phyloP scores from a whole-genome alignment of 2,888 invertebrate genomes.

The Chalcis sispes region DNA sequence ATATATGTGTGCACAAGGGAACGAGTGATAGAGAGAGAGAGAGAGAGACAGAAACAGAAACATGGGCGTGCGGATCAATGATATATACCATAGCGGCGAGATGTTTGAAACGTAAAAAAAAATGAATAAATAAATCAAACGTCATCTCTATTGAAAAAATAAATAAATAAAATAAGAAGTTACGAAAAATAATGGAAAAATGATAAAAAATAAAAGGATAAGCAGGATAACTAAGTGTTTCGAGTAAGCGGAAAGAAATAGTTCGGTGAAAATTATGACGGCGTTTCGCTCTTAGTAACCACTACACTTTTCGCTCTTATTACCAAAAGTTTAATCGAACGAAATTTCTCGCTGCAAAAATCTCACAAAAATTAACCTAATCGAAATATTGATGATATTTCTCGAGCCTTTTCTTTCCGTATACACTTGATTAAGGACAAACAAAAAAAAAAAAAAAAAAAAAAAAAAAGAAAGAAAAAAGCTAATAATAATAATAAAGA shows the following conservation, averaged over 20 bases:
- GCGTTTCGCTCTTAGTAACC: too few species aligned
- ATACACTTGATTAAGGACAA: background rate
- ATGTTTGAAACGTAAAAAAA: background rate
- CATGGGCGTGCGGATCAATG: slow-evolving; percentile 27
- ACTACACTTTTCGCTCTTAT: too few species aligned
- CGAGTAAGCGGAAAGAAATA: background rate
- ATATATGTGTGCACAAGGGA: background rate
- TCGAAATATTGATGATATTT: slow-evolving; percentile 3
- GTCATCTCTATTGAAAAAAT: slow-evolving; percentile 24
- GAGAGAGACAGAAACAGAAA: slow-evolving; percentile 17
- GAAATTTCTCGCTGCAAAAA: too few species aligned
- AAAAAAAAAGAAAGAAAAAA: background rate
- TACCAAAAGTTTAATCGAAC: too few species aligned
- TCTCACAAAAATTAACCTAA: too few species aligned
- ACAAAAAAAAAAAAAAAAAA: slow-evolving; percentile 24
- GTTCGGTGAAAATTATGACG: background rate
- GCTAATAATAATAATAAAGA: slow-evolving; percentile 27
- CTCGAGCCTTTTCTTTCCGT: background rate
- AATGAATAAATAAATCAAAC: background rate
- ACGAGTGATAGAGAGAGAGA: background rate
- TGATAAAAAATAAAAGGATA: background rate
- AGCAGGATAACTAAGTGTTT: slow-evolving; percentile 10
- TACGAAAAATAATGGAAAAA: slow-evolving; percentile 3
- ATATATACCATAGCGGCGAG: slow-evolving; percentile 25
- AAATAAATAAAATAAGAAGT: slow-evolving; percentile 22